Base-by-base conservation (phyloP, 2,113 vertebrate species). In the Otocyon megalotis region DNA sequence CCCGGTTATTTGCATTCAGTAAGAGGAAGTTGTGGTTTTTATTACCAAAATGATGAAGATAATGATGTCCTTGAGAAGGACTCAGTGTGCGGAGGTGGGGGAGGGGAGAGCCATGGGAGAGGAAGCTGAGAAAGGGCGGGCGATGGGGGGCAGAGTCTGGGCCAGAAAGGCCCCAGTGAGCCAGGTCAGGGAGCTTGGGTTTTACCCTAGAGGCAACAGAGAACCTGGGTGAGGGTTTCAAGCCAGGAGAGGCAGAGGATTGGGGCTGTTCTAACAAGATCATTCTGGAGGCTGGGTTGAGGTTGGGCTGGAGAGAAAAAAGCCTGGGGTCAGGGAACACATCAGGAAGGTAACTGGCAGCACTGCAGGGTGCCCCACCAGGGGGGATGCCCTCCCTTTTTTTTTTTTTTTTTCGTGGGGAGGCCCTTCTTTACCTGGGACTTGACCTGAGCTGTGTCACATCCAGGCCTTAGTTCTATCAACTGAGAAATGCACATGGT, bases 1-100 rank as follows among this genome's bases (percentile, higher is more conserved):
- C 77, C 35, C 0, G 0, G 8, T n/a, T 30, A 53, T 79, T 85
- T 84, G n/a, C 54, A 24, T 88, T 69, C 1, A 2, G 16, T 30
- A 48, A 28, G 24, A 74, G 77, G 77, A 95, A 77, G 84, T 37
- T 88, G 53, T 84, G 77, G 32, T 30, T 77, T 96, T 82, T 74
- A 22, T 71, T 48, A 37, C 54, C 77, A 43, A 37, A 35, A 22
- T 43, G 16, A 53, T 43, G 43, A 79, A 84, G 50, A 53, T 63
- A 32, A 13, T 76, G 30, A 67, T 43, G 9, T 26, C 65, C 28
- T 69, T 30, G 50, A 76, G 88, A 86, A 82, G 72, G 69, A 24
- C 67, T 43, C 10, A 9, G 20, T 28, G 14, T 88, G 20, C 26
- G 48, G 71, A 93, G 54, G 28, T 35, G 9, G 67, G n/a, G 4